Evolutionary conservation across 2,888 invertebrate genomes (phyloP).

Genomic region (Brenthis daphne): DNA sequence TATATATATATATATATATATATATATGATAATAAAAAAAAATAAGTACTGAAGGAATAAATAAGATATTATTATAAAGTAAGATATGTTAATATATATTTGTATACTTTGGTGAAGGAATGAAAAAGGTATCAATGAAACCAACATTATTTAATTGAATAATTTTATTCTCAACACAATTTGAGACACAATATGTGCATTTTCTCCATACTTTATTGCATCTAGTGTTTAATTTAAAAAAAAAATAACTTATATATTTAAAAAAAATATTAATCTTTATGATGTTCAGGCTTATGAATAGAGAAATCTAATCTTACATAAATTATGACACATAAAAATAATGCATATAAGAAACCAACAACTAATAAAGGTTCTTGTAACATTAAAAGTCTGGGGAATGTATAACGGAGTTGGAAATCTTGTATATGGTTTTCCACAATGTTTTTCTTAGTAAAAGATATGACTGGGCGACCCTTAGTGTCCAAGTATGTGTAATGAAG

Average conservation of each 20-base stretch:
- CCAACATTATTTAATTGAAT: conserved; percentile 13
- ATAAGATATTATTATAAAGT: no score
- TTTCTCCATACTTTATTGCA: conserved; percentile 24
- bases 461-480: conserved; percentile 94
- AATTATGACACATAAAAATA: conserved; percentile 95
- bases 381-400: conserved; percentile 92
- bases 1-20: no score
- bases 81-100: no score
- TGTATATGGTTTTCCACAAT: conserved; percentile 98
- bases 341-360: conserved; percentile 91
- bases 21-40: no score
- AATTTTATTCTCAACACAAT: conserved; percentile 27
- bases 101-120: neutral
- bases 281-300: conserved; percentile 87
- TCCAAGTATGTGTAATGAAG: conserved; percentile 97
- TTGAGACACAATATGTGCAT: conserved; percentile 26
- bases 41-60: no score
- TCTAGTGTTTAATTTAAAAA: conserved; percentile 12
- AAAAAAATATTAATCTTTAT: conserved; percentile 70
- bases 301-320: conserved; percentile 98
- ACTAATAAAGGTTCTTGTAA: conserved; percentile 96
- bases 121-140: conserved; percentile 3
- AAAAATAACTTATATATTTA: conserved; percentile 15
- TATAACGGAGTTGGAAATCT: conserved; percentile 94
- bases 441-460: conserved; percentile 90